Conservation (phyloP, 64 coral and sea anemone species). For the Porites australiensis region DNA sequence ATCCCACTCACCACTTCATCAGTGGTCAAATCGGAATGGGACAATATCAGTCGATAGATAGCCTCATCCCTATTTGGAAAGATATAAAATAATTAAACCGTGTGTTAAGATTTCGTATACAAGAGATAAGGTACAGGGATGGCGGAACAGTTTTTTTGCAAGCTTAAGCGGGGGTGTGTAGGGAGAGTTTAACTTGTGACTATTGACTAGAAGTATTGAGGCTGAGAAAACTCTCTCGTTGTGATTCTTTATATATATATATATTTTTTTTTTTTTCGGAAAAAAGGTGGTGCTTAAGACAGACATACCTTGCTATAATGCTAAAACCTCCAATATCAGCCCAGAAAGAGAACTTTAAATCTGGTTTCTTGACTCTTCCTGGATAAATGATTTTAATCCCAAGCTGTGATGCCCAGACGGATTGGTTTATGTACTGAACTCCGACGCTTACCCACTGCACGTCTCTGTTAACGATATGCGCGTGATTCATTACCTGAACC, state of each 20-base stretch:
- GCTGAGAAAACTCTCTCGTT: too few species aligned
- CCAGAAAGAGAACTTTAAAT: slow-evolving; percentile 18
- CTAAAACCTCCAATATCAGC: neutral
- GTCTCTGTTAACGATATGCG: slow-evolving; percentile 45
- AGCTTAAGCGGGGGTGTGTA: too few species aligned
- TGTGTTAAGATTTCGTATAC: too few species aligned
- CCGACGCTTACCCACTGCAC: slow-evolving; percentile 78
- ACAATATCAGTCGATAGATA: slow-evolving; percentile 8
- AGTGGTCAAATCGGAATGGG: slow-evolving; percentile 31
- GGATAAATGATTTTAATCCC: too few species aligned
- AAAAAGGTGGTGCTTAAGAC: neutral
- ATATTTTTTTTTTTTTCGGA: too few species aligned
- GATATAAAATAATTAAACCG: neutral
- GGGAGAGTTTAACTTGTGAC: too few species aligned
- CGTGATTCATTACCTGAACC: slow-evolving; percentile 73
- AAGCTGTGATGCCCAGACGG: slow-evolving; percentile 71
- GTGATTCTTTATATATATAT: too few species aligned
- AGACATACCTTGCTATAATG: slow-evolving; percentile 24
- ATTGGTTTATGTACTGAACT: slow-evolving; percentile 66
- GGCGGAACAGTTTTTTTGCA: too few species aligned
- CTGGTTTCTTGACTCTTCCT: slow-evolving; percentile 34
- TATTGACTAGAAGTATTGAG: too few species aligned
- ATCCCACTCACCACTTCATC: slow-evolving; percentile 44
- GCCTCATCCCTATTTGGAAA: neutral
- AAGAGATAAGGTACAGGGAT: neutral